Conservation (phyloP, 2,113 vertebrate species). For the Zosterops pallidus region DNA sequence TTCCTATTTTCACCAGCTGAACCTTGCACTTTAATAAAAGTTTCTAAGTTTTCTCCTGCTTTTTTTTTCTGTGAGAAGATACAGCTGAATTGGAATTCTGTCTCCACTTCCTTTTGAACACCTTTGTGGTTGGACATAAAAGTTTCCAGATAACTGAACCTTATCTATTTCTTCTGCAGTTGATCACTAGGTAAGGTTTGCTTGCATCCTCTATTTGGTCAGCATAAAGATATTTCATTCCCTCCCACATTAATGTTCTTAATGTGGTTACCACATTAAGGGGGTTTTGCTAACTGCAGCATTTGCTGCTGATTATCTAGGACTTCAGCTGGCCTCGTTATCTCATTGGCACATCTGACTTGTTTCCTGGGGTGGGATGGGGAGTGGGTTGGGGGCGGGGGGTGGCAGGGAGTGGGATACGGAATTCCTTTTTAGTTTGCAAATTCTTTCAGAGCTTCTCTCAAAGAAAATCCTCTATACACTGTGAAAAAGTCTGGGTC, state of each 20-base stretch:
- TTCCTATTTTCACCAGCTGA: not conserved
- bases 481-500: not conserved
- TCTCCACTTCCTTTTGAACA: not conserved
- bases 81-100: not conserved
- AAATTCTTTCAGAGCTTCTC: not conserved
- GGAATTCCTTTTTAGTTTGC: not conserved
- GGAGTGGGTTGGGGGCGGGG: not conserved
- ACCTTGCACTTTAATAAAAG: not conserved
- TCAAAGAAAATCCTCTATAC: not conserved
- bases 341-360: not conserved
- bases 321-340: not conserved
- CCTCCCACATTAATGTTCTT: not conserved
- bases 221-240: not conserved
- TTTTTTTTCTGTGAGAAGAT: not conserved
- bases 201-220: not conserved
- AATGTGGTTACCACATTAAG: not conserved
- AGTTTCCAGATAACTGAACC: not conserved
- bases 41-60: not conserved
- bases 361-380: not conserved
- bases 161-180: not conserved
- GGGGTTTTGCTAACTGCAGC: not conserved
- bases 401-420: not conserved
- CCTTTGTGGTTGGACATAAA: not conserved
- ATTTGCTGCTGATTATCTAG: not conserved
- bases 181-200: not conserved